Base-by-base conservation (phyloP, 2,888 invertebrate genomes). In the Adelphocoris suturalis region DNA sequence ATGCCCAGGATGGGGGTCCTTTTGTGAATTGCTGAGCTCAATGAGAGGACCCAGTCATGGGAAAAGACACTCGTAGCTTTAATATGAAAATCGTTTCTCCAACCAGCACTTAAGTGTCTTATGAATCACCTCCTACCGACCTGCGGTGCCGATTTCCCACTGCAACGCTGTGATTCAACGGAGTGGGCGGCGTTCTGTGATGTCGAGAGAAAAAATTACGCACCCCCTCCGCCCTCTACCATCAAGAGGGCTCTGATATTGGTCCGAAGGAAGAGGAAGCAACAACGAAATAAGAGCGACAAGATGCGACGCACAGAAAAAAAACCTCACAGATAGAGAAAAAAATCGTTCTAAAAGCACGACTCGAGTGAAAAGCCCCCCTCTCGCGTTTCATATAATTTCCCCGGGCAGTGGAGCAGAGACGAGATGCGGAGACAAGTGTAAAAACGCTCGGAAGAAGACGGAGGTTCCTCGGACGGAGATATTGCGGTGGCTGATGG, bases 101-200 rank as follows among this genome's bases (percentile, higher is more conserved):
- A 27, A 76, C 76, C 13, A 76, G 78, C 16, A 37, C 78, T 37
- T n/a, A 16, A 47, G 78, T 78, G 78, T 47, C 47, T 37, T 78
- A 46, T 78, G 78, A 78, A 78, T 78, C 47, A 78, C 37, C 37
- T 3, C 12, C 46, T 28, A 12, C 37, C 37, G 3, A 46, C 7
- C 37, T 84, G 84, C 55, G 84, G 84, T 84, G 46, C 46, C 84
- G 28, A 84, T 85, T 85, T 85, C 85, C 61, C 61, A 85, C 57
- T 85, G 85, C 85, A 85, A 7, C 85, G 61, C 57, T 85, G 61
- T 85, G 85, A 85, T 85, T 85, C 85, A 37, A 68, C 68, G 78
- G 37, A n/a, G 78, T 78, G 78, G 47, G 78, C 78, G 78, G 78
- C 47, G 7, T 37, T 46, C 19, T 78, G 46, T 78, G 78, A 78